Conservation (phyloP, 2,888 invertebrate species). For the Catonia carolina region DNA sequence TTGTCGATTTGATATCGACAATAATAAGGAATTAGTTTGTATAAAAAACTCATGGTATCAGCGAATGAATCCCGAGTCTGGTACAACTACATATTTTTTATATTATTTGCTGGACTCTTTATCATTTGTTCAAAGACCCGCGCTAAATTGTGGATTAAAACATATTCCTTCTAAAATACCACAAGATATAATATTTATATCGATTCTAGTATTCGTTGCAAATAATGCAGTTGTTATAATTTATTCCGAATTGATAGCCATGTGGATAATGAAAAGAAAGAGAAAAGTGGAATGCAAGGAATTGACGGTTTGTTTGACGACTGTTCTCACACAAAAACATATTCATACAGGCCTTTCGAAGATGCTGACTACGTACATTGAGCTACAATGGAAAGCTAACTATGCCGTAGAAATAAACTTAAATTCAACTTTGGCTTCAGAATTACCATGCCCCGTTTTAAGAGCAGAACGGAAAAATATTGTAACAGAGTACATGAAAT, state of each 20-base stretch:
- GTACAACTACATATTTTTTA: no score
- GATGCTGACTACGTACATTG: not conserved
- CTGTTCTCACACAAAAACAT: not conserved
- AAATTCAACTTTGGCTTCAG: not conserved
- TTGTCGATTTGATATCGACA: not conserved
- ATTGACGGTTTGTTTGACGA: not conserved
- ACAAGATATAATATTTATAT: no score
- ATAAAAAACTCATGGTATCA: not conserved
- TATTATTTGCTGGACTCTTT: no score
- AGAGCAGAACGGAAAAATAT: not conserved
- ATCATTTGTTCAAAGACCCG: no score
- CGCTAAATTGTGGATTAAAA: no score
- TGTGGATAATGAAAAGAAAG: not conserved
- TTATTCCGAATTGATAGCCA: not conserved
- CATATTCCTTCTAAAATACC: no score
- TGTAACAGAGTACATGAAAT: not conserved
- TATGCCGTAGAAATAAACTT: not conserved
- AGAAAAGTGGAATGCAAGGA: not conserved
- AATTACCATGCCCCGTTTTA: not conserved
- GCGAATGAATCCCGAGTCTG: no score
- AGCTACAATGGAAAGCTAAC: not conserved
- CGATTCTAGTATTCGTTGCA: no score
- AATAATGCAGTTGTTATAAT: not conserved
- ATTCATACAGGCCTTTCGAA: not conserved
- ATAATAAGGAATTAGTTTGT: no score